These are phyloP conservation scores for Trichonephila clavipes DNA, from an alignment of 1,140 invertebrate species.

Conservation along the genomic window DNA sequence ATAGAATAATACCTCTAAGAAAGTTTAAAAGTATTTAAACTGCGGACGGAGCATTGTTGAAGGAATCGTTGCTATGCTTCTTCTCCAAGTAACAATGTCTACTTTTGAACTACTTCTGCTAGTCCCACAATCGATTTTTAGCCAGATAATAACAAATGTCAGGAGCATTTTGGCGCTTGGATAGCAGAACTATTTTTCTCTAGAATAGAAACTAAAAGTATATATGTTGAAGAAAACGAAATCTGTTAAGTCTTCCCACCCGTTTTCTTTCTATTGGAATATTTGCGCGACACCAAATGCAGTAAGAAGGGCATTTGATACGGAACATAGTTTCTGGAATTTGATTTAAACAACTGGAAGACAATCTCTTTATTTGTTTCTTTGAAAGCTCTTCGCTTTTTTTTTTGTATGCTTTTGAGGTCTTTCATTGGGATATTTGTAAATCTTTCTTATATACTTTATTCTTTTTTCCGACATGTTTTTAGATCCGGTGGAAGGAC, in stretches of 20 bases:
- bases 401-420: background rate
- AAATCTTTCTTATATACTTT: background rate
- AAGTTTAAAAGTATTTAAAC: background rate
- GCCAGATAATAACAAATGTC: conserved; percentile 65
- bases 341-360: conserved; percentile 59
- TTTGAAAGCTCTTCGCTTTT: background rate
- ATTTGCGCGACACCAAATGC: conserved; percentile 59
- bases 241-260: conserved; percentile 15
- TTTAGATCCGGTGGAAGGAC: no score
- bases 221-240: conserved; percentile 23
- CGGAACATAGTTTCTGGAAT: conserved; percentile 46
- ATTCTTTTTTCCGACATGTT: background rate
- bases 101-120: background rate
- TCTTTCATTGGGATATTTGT: background rate
- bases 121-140: conserved; percentile 29
- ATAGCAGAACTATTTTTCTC: conserved; percentile 27
- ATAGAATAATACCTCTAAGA: no score
- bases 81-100: conserved; percentile 13
- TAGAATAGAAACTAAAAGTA: background rate
- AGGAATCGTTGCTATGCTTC: background rate
- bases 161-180: conserved; percentile 23
- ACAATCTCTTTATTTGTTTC: conserved; percentile 28
- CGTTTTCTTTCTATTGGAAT: conserved; percentile 20
- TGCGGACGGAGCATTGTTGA: background rate
- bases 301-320: conserved; percentile 49